Evolutionary conservation across 2,888 invertebrate species (phyloP), one percentile per base, ranked within the genome.

Genomic region (Athrips mouffetella): DNA sequence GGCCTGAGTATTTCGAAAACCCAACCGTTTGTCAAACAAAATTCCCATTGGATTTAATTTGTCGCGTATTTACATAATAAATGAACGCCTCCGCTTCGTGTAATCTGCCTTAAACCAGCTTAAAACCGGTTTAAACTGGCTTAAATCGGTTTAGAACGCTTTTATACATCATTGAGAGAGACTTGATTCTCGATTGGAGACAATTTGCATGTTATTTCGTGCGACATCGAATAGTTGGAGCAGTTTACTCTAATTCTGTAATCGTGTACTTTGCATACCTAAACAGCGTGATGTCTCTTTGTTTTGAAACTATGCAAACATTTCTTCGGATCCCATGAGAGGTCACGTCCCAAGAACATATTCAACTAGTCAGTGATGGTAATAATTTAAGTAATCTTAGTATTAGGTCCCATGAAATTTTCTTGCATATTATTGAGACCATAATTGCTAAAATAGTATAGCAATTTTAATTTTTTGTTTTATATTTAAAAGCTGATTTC

Each of bases 21-120:
- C 69, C 70, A 70, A 72, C 69, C 82, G 76, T 78, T 81, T 84
- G 80, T 84, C 84, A 83, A 84, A 80, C 77, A 77, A 77, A 81
- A 83, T 76, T 80, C 84, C 82, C 78, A 77, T 80, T 67, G 86
- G 86, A 85, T 85, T 87, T 87, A 87, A 86, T 86, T 87, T 85
- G 86, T 87, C 83, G 78, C 72, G 82, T 86, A 87, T 87, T 87
- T 86, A 85, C 86, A 86, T 87, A 86, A 86, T 87, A 85, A 86
- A 87, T 86, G 85, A 86, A 80, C 79, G 80, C 76, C 80, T 80
- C 74, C 71, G 75, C 78, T 76, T 78, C 79, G 80, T n/a, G n/a
- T n/a, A 84, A 84, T 80, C 82, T 73, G 70, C 73, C 81, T 80
- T 84, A 83, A 83, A 83, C 84, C 82, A 80, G 81, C 83, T 80